Conservation (phyloP, 2,797 vertebrate species). For the Allobates femoralis region DNA sequence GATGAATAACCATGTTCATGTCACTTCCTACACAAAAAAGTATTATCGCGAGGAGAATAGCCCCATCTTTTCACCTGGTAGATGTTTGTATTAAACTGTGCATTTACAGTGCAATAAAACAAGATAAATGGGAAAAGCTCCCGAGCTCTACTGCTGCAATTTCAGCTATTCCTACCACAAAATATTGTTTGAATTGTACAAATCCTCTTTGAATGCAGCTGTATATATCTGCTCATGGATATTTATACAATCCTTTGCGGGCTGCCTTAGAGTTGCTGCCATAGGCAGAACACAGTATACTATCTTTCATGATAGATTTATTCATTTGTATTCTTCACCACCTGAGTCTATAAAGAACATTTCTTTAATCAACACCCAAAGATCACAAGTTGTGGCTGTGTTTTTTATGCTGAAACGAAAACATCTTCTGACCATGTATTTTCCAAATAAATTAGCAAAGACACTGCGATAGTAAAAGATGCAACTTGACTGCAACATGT, state of each 20-base stretch:
- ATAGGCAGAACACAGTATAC: not conserved
- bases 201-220: not conserved
- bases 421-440: no score
- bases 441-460: no score
- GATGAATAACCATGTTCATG: conserved; percentile 45
- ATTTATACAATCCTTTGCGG: not conserved
- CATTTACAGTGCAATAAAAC: not conserved
- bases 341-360: no score
- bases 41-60: conserved; percentile 17
- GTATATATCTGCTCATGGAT: not conserved
- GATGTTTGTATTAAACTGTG: conserved; percentile 4
- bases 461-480: no score
- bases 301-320: not conserved
- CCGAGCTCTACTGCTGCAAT: not conserved
- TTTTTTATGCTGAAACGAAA: no score
- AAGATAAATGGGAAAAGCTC: not conserved
- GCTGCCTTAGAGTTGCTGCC: not conserved
- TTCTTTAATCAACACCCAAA: no score
- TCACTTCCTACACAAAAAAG: conserved; percentile 11
- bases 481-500: no score
- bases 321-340: not conserved
- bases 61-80: not conserved
- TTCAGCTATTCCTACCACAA: conserved; percentile 3
- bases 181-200: not conserved
- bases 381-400: no score